Evolutionary conservation across 2,113 vertebrate genomes (phyloP).

Genomic region (Indicator indicator): DNA sequence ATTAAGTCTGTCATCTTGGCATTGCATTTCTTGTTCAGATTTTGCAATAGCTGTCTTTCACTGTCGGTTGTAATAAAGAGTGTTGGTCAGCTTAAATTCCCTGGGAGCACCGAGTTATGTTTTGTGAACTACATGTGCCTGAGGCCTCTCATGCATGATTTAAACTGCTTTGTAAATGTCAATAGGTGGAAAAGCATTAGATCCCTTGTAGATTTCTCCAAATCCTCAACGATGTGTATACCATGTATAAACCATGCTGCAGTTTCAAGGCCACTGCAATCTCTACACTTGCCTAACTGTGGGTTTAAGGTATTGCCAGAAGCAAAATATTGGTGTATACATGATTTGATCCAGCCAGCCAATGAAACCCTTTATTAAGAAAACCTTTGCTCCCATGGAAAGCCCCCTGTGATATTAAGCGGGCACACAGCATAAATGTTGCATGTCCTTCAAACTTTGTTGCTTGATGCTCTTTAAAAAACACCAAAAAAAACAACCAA

Average conservation of each 20-base stretch:
- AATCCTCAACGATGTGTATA: constrained; percentile 80
- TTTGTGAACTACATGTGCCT: constrained; percentile 83
- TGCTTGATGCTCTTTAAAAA: constrained; percentile 66
- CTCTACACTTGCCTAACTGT: constrained; percentile 81
- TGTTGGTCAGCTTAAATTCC: constrained; percentile 82
- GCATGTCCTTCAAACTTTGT: constrained; percentile 74
- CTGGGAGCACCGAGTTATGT: constrained; percentile 76
- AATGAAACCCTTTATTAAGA: constrained; percentile 75
- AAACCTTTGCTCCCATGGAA: constrained; percentile 66
- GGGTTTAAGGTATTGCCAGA: constrained; percentile 82
- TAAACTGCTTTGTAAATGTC: constrained; percentile 91
- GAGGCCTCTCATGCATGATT: constrained; percentile 90
- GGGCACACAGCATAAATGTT: constrained; percentile 70
- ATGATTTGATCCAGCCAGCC: constrained; percentile 74
- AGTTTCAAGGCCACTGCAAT: constrained; percentile 81
- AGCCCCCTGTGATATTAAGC: constrained; percentile 51
- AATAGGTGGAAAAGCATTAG: constrained; percentile 85
- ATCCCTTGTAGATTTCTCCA: constrained; percentile 83
- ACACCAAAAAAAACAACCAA: not conserved
- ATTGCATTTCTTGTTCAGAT: constrained; percentile 72
- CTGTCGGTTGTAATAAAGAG: constrained; percentile 89
- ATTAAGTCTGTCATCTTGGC: constrained; percentile 76
- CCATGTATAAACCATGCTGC: constrained; percentile 76
- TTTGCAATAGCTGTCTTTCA: constrained; percentile 81
- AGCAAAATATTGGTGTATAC: constrained; percentile 79